Conservation (phyloP, 2,797 vertebrate species). For the Lepidocolaptes lacrymiger region DNA sequence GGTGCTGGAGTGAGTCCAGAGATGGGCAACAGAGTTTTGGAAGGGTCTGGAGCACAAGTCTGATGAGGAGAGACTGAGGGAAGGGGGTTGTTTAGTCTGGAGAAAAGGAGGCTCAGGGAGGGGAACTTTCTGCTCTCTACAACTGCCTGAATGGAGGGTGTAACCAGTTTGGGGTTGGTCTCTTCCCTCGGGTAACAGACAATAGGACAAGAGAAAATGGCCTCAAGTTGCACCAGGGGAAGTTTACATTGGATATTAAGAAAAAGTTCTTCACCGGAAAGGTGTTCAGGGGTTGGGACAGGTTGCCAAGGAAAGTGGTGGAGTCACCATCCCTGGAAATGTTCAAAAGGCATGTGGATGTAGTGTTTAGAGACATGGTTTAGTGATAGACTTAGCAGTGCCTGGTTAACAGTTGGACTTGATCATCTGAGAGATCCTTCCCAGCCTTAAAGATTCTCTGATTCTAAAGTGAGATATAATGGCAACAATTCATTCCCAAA, state of each 20-base stretch:
- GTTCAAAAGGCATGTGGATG: background rate
- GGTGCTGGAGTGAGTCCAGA: accelerated
- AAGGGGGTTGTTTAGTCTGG: background rate
- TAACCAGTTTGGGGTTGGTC: accelerated
- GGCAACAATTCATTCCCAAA: background rate
- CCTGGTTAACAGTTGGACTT: background rate
- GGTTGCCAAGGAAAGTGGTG: background rate
- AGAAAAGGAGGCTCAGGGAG: background rate
- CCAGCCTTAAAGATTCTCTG: background rate
- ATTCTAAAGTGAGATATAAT: background rate
- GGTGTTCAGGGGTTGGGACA: background rate
- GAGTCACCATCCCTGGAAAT: background rate
- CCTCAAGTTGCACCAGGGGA: background rate
- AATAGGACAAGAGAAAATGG: background rate
- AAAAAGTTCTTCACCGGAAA: background rate
- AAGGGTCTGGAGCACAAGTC: background rate
- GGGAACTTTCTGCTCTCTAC: accelerated
- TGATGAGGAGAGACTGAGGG: background rate
- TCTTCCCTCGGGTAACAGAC: background rate
- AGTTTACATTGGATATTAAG: background rate
- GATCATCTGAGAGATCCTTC: background rate
- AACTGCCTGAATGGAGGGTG: background rate
- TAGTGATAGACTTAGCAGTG: background rate
- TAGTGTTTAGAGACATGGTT: background rate
- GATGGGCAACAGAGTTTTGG: accelerated